Base-by-base conservation (phyloP, 2,113 vertebrate species). In the Stomatorhinus ivindoensis region DNA sequence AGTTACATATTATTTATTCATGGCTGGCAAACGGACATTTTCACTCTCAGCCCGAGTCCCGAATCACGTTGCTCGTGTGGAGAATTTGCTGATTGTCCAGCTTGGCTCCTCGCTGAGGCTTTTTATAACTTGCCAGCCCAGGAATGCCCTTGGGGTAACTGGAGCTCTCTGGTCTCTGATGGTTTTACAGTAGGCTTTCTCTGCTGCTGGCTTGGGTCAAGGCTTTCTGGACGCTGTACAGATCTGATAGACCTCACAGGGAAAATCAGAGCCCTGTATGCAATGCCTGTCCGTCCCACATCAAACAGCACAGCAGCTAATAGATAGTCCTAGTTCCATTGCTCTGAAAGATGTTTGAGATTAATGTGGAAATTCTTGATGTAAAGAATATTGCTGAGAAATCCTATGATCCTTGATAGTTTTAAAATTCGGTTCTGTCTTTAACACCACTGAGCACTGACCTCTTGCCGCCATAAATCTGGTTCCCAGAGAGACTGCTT, bases 41-140 rank as follows among this genome's bases (percentile, higher is more conserved):
- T 55, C 88, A 80, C 88, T 91, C 86, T 76, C 47, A 58, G 47
- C 17, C 87, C 90, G 93, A 93, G 88, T 92, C 89, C 89, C 90
- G 50, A 83, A 82, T 51, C 35, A 21, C 11, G 11, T 31, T n/a
- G 80, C 88, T n/a, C 10, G 88, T 58, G 86, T 61, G 17, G 90
- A 89, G 91, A 93, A 93, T 93, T 87, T 92, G 93, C 93, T 93
- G 93, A 93, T 90, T 48, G 2, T 47, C 84, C 65, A 27, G 53
- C 39, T 86, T 47, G 53, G 83, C 65, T 80, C 51, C 61, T 48
- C 27, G 58, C 61, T 17, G 86, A 89, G 88, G 91, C 89, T 92
- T 91, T 89, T 93, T 92, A 92, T 92, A 92, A 91, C 92, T 89
- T 65, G 90, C 91, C 90, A 87, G 89, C 89, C 89, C 91, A 92